phyloP scores from a whole-genome alignment of 2,888 invertebrate genomes.

The Lapara coniferarum region DNA sequence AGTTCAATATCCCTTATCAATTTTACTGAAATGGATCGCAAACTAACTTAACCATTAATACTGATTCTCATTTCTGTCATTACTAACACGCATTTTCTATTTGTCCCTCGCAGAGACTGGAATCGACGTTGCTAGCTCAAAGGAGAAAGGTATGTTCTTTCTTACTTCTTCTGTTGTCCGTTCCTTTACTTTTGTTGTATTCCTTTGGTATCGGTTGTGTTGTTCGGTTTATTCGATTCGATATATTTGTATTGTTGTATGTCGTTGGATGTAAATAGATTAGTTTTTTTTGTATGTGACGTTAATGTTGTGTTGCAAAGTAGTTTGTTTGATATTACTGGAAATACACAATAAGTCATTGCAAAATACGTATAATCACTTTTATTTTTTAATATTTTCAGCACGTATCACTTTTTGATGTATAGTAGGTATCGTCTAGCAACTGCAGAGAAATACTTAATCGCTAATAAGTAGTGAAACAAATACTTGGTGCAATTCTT shows the following conservation, averaged over 20 bases:
- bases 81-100: conserved; percentile 23
- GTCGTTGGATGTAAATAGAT: background rate
- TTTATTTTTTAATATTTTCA: too few species aligned
- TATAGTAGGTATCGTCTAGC: too few species aligned
- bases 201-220: background rate
- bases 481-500: too few species aligned
- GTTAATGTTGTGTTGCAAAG: background rate
- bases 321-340: background rate
- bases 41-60: background rate
- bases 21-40: background rate
- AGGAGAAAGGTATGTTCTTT: conserved; percentile 16
- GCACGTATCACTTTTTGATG: too few species aligned
- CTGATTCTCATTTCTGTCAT: background rate
- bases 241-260: background rate
- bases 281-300: background rate
- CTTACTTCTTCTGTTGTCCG: background rate
- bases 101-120: conserved; percentile 23
- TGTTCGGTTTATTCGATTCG: background rate
- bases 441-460: too few species aligned
- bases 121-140: conserved; percentile 13
- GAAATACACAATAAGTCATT: background rate
- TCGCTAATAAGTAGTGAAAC: too few species aligned
- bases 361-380: too few species aligned
- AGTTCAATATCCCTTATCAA: too few species aligned
- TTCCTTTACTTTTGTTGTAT: background rate